Base-by-base conservation (phyloP, 2,797 vertebrate genomes). In the Australoheros facetus region DNA sequence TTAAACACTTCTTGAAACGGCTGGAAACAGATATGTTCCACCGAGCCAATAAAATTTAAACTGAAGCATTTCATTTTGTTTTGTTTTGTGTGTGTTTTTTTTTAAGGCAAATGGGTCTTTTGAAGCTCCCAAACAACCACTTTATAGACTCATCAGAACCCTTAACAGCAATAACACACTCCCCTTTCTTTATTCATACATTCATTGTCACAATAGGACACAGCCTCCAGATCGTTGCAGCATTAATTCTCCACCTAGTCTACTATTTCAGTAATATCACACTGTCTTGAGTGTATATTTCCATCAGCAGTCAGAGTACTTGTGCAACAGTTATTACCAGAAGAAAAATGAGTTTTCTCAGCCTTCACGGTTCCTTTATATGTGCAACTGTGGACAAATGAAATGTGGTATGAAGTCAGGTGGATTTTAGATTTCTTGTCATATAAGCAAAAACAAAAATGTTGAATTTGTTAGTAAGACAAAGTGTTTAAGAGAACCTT, bases 231-330 rank as follows among this genome's bases (percentile, higher is more conserved):
- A 56, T 85, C 64, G 71, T 42, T 28, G 56, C 80, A 28, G 56
- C 48, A n/a, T 42, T 54, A 72, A 62, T 84, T 79, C 34, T 81
- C 56, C 74, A 66, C 37, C 59, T 13, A 34, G 79, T 71, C 48
- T 69, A 21, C 21, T 30, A 42, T 64, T 42, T 78, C 55, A 85
- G 77, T 71, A 78, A 53, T 42, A 76, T 78, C 70, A 54, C 72
- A 56, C 80, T 17, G 76, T 75, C 72, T 77, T 39, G 28, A 74
- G 71, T 55, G 79, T 34, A 83, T 57, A 75, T 75, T 77, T 79
- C 71, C 58, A 82, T 81, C 82, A 77, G 75, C 82, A 79, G 81
- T 71, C 81, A 75, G 78, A 71, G 62, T 56, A 39, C 9, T 19
- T 74, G 78, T 77, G 71, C 66, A 30, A 53, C 39, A 30, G 56